A percentile compares a stretch with the other conserved stretches of the same genome.
Evolutionary conservation across 1,140 invertebrate genomes (phyloP).

Genomic region (Dufourea novaeangliae): DNA sequence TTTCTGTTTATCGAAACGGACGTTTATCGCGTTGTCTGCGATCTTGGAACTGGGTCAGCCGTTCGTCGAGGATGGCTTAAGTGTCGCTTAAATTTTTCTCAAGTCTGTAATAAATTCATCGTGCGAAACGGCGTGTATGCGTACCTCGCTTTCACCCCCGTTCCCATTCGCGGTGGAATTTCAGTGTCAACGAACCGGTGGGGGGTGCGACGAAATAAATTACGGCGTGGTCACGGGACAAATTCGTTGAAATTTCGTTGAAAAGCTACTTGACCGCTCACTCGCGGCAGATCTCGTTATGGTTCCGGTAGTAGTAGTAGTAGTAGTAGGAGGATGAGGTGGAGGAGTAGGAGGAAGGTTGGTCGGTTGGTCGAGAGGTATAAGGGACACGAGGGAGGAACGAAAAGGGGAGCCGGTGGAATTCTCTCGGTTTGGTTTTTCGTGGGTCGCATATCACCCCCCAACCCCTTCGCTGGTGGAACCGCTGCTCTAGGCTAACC

Average conservation of each 20-base stretch:
- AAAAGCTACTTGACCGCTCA: conserved; percentile 51
- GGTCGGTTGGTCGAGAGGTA: conserved; percentile 25
- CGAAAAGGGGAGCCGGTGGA: conserved; percentile 53
- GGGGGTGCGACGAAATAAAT: conserved; percentile 64
- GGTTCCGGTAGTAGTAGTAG: conserved; percentile 24
- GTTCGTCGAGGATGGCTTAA: conserved; percentile 12
- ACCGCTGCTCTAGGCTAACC: conserved; percentile 48
- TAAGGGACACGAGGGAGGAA: conserved; percentile 38
- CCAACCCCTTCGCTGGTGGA: conserved; percentile 31
- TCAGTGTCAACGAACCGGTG: conserved; percentile 4
- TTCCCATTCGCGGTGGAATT: conserved; percentile 18
- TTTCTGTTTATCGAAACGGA: background rate
- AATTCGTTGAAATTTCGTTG: conserved; percentile 68
- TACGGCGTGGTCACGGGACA: conserved; percentile 70
- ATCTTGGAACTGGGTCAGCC: conserved; percentile 9
- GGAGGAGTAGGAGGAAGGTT: conserved; percentile 13
- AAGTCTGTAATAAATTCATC: conserved; percentile 30
- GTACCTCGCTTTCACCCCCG: background rate
- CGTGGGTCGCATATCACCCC: conserved; percentile 73
- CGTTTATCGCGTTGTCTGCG: background rate
- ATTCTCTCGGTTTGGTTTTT: conserved; percentile 77
- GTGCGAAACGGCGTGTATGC: background rate
- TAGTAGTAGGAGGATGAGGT: background rate
- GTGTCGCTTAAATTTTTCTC: conserved; percentile 24
- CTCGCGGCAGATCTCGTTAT: conserved; percentile 60